phyloP scores from a whole-genome alignment of 2,797 vertebrate species.

The Rhabdophis nuchalis region DNA sequence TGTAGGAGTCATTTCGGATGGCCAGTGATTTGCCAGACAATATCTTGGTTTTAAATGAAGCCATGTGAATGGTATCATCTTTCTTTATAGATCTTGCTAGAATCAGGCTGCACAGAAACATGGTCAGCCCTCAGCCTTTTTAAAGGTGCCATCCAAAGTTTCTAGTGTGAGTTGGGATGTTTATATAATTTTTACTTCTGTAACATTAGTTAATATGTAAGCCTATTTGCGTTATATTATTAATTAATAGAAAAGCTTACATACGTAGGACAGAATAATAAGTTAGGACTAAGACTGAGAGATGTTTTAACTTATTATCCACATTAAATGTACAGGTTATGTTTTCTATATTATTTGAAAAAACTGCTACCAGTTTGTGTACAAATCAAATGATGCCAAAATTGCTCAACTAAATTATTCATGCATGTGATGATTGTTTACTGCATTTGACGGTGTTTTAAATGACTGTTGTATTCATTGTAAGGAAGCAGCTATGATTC shows the following conservation, averaged over 20 bases:
- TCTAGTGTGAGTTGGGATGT: not conserved
- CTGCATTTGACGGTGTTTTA: not conserved
- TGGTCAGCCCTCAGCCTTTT: not conserved
- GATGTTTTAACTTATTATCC: constrained; percentile 11
- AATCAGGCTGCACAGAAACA: not conserved
- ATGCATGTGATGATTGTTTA: not conserved
- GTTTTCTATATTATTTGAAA: constrained; percentile 39
- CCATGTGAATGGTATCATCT: not conserved
- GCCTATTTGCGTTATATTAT: not conserved
- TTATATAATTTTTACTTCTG: not conserved
- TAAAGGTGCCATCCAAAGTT: not conserved
- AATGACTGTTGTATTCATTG: not conserved
- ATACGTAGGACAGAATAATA: not conserved
- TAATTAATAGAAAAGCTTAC: not conserved
- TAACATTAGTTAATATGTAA: not conserved
- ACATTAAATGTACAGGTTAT: not conserved
- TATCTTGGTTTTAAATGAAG: not conserved
- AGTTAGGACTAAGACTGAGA: not conserved
- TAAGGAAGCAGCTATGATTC: constrained; percentile 15
- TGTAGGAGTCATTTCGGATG: not conserved
- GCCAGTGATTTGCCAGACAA: not conserved
- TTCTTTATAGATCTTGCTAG: not conserved
- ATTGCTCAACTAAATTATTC: not conserved
- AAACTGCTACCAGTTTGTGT: constrained; percentile 5
- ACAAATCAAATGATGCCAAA: constrained; percentile 25